These are phyloP conservation scores for Polyploca ridens DNA, from an alignment of 2,888 invertebrate species.

Conservation along the genomic window DNA sequence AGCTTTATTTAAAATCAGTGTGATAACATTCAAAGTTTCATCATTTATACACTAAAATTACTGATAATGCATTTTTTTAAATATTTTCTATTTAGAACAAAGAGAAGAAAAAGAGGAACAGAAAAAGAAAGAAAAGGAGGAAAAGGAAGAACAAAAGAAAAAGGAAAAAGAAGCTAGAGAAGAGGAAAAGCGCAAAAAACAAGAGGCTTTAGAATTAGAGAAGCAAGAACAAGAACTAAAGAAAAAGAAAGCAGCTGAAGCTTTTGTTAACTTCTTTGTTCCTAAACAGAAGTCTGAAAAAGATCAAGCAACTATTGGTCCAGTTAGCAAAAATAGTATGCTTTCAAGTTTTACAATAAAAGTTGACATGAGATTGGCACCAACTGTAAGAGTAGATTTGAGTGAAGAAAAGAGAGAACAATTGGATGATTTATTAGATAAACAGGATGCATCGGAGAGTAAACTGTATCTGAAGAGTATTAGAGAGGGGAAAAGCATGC, in stretches of 20 bases:
- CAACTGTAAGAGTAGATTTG: constrained; percentile 85
- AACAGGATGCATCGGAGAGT: constrained; percentile 59
- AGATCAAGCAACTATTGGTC: constrained; percentile 56
- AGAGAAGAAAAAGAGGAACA: constrained; percentile 74
- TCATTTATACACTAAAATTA: no score
- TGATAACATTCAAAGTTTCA: not conserved
- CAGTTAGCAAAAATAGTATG: constrained; percentile 67
- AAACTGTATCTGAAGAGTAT: constrained; percentile 87
- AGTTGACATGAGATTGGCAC: constrained; percentile 95
- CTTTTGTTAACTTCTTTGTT: constrained; percentile 93
- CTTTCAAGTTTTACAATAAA: constrained; percentile 86
- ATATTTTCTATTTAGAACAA: constrained; percentile 56
- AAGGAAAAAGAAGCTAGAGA: constrained; percentile 83
- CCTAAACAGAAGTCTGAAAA: constrained; percentile 83
- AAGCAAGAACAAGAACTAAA: constrained; percentile 89
- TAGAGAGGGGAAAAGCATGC: constrained; percentile 74
- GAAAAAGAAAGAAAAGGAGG: constrained; percentile 72
- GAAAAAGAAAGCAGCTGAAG: constrained; percentile 91
- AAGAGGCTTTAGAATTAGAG: constrained; percentile 84
- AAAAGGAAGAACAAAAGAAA: constrained; percentile 77
- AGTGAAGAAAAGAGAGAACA: constrained; percentile 74
- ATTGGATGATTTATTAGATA: constrained; percentile 80
- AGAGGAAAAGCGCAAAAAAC: constrained; percentile 86
- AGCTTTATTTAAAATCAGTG: not conserved
- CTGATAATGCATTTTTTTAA: not conserved